A percentile compares a stretch with the other conserved stretches of the same genome.
These are phyloP conservation scores for Scaptomyza parva DNA, from an alignment of 2,888 invertebrate genomes.

Conservation along the genomic window DNA sequence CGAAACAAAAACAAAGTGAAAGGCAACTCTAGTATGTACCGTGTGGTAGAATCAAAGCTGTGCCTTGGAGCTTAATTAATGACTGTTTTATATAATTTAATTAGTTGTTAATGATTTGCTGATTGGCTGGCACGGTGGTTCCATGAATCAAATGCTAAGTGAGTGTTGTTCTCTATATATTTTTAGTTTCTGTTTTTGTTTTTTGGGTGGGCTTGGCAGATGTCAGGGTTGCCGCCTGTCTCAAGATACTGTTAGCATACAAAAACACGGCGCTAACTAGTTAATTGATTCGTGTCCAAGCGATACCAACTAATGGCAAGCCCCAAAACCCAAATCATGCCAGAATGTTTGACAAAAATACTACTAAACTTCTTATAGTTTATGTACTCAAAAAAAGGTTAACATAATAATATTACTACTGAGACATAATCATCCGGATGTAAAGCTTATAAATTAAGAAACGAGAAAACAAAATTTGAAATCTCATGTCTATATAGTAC, in stretches of 20 bases:
- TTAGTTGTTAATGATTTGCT: slow-evolving; percentile 79
- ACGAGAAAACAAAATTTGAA: background rate
- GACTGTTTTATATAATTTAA: slow-evolving; percentile 78
- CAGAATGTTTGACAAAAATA: background rate
- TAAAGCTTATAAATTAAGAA: background rate
- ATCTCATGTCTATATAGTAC: background rate
- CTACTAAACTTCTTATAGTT: background rate
- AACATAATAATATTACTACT: background rate
- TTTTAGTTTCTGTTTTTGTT: background rate
- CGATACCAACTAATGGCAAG: slow-evolving; percentile 57
- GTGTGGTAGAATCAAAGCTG: slow-evolving; percentile 27
- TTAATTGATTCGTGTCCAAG: slow-evolving; percentile 58
- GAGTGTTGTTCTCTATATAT: slow-evolving; percentile 31
- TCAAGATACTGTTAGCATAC: slow-evolving; percentile 32
- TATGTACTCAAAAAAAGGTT: background rate
- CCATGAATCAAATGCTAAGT: slow-evolving; percentile 70
- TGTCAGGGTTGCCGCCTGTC: slow-evolving; percentile 68
- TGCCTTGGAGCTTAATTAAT: slow-evolving; percentile 63
- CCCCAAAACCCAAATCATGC: slow-evolving; percentile 27
- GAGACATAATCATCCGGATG: background rate
- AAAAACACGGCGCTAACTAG: slow-evolving; percentile 66
- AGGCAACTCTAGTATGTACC: slow-evolving; percentile 49
- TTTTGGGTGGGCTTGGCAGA: slow-evolving; percentile 74
- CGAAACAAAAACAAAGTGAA: slow-evolving; percentile 53
- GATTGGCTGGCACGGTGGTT: slow-evolving; percentile 62